Conservation (phyloP, 92 coral and sea anemone genomes). For the Palythoa grandis region DNA sequence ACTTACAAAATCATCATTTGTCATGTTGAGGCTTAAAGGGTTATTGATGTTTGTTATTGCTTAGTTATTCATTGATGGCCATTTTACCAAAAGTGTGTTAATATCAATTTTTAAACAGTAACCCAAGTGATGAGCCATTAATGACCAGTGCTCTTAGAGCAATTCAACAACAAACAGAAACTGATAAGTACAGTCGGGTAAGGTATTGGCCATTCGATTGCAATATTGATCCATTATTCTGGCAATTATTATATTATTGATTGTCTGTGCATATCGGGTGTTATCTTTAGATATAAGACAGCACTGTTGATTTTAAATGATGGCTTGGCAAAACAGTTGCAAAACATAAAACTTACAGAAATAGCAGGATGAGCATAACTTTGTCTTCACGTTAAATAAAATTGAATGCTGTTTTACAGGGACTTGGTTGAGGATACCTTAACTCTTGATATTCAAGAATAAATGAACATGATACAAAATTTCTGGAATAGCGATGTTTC, state of each 20-base stretch:
- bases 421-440: no score
- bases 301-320: not conserved
- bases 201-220: not conserved
- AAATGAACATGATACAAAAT: no score
- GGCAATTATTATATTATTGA: not conserved
- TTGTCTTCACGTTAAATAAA: no score
- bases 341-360: no score
- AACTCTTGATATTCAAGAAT: no score
- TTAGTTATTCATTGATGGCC: not conserved
- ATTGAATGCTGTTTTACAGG: no score
- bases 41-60: not conserved
- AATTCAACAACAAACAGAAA: conserved; percentile 67
- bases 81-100: not conserved
- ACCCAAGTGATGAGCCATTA: conserved; percentile 74
- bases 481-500: no score
- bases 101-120: conserved; percentile 11
- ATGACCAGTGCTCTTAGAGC: conserved; percentile 93
- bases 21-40: no score
- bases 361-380: no score
- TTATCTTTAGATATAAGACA: not conserved
- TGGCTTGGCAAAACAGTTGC: no score
- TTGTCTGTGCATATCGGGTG: no score
- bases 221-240: not conserved
- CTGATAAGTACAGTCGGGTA: conserved; percentile 82
- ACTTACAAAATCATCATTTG: no score